These are phyloP conservation scores for Lepidurus arcticus DNA, from an alignment of 1,140 invertebrate species.

Conservation along the genomic window DNA sequence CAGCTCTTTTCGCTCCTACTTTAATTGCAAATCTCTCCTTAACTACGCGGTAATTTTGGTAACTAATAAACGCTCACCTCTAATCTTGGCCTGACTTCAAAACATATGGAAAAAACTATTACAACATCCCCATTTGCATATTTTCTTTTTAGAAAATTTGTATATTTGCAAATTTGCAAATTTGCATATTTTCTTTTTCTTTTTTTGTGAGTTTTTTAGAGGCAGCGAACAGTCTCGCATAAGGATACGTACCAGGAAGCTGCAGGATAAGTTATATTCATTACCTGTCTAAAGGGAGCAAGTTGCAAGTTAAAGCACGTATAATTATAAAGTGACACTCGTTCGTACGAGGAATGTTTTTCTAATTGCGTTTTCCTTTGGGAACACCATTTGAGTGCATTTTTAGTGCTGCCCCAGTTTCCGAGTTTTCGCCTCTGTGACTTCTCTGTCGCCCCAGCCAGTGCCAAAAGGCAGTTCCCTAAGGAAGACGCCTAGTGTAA, in stretches of 20 bases:
- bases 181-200: neutral
- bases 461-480: too few relatives aligned
- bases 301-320: neutral
- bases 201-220: neutral
- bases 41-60: neutral
- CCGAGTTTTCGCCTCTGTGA: too few relatives aligned
- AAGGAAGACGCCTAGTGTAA: too few relatives aligned
- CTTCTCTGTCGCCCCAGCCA: too few relatives aligned
- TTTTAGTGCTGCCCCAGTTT: too few relatives aligned
- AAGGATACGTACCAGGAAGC: neutral
- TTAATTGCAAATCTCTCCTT: slow-evolving; percentile 5
- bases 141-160: too few relatives aligned
- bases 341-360: neutral
- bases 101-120: neutral
- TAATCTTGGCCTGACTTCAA: neutral
- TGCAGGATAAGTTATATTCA: neutral
- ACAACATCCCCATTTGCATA: neutral
- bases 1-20: neutral
- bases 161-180: too few relatives aligned
- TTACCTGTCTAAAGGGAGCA: neutral
- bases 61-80: neutral
- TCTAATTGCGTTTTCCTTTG: too few relatives aligned
- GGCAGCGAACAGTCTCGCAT: neutral
- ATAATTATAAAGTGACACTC: neutral
- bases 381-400: too few relatives aligned